Percentiles rank a stretch among this genome's conserved stretches.
Conservation (phyloP, 1,140 invertebrate species). For the Trichonephila clavata region DNA sequence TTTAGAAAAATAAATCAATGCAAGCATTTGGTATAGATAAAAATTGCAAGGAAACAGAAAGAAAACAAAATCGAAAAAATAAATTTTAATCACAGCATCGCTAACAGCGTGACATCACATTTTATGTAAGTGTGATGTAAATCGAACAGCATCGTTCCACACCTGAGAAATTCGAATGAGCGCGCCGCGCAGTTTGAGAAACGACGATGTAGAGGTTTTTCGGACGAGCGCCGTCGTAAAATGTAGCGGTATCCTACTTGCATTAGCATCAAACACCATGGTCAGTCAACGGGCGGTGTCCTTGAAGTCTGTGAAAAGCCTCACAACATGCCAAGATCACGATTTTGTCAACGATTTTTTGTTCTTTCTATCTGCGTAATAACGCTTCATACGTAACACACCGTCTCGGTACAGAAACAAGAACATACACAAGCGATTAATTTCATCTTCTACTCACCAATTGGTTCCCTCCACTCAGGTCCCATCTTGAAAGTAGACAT, state of each 20-base stretch:
- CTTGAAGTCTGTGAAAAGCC: conserved; percentile 40
- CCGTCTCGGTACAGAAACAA: not conserved
- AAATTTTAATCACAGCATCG: not conserved
- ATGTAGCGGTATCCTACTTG: conserved; percentile 57
- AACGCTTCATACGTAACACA: not conserved
- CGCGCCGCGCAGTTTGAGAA: not conserved
- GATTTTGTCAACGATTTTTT: not conserved
- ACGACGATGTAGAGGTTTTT: conserved; percentile 56
- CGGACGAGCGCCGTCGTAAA: conserved; percentile 26
- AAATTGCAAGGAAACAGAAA: too few species aligned
- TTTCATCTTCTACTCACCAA: conserved; percentile 47
- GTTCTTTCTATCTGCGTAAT: conserved; percentile 12
- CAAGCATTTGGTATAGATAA: not conserved
- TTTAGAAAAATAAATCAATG: not conserved
- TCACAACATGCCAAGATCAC: not conserved
- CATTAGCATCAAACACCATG: conserved; percentile 56
- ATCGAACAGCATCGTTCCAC: conserved; percentile 13
- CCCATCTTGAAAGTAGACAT: conserved; percentile 74
- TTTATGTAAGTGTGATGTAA: not conserved
- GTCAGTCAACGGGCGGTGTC: conserved; percentile 23
- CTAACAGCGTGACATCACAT: not conserved
- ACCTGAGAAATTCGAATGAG: conserved; percentile 23
- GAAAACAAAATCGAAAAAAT: too few species aligned
- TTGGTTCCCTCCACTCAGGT: conserved; percentile 68
- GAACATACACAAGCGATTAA: not conserved